These are phyloP conservation scores for Erpobdella octoculata DNA, from an alignment of 2,888 invertebrate species.

Conservation along the genomic window DNA sequence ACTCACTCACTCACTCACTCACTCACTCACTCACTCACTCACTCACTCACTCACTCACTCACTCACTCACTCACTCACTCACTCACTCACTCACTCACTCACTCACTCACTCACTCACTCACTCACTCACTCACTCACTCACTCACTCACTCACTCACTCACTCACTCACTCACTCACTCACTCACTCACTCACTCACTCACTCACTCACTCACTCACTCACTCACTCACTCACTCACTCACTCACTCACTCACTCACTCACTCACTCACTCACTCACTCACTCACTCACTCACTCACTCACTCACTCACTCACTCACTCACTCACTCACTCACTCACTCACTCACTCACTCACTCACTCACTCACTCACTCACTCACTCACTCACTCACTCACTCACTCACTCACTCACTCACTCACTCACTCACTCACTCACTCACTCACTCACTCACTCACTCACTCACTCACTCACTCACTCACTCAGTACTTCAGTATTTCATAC, in stretches of 20 bases:
- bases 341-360: not conserved
- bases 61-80: slow-evolving; percentile 18
- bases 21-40: slow-evolving; percentile 17
- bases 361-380: slow-evolving; percentile 3
- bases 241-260: not conserved
- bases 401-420: slow-evolving; percentile 15
- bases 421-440: slow-evolving; percentile 17
- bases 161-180: slow-evolving; percentile 2
- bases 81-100: slow-evolving; percentile 18
- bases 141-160: not conserved
- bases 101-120: slow-evolving; percentile 8
- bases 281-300: not conserved
- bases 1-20: slow-evolving; percentile 16
- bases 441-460: slow-evolving; percentile 13
- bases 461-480: slow-evolving; percentile 7
- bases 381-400: slow-evolving; percentile 8
- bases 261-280: not conserved
- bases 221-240: slow-evolving; percentile 20
- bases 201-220: slow-evolving; percentile 13
- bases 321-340: not conserved
- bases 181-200: slow-evolving; percentile 12
- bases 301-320: not conserved
- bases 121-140: not conserved
- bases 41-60: slow-evolving; percentile 16
- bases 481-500: too few relatives aligned